Evolutionary conservation across 2,113 vertebrate species (phyloP).

Genomic region (Aramus guarauna): DNA sequence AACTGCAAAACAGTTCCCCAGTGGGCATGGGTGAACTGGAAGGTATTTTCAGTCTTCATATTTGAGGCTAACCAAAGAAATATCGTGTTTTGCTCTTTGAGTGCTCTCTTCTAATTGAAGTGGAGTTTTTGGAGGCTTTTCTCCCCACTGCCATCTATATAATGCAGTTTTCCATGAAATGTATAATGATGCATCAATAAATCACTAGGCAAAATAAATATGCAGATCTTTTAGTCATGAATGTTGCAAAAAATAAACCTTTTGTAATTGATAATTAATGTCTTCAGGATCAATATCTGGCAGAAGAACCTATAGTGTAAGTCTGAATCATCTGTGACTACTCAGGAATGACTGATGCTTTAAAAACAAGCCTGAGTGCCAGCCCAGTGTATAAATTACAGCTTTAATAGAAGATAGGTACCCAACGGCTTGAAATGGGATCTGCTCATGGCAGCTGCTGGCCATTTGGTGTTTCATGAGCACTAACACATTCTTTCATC

Average conservation of each 20-base stretch:
- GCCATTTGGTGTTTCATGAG: neutral
- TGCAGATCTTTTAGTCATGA: constrained; percentile 56
- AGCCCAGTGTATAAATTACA: constrained; percentile 70
- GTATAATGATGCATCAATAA: constrained; percentile 65
- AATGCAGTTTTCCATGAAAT: constrained; percentile 71
- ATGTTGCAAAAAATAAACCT: constrained; percentile 71
- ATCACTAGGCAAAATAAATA: constrained; percentile 77
- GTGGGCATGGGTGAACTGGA: neutral
- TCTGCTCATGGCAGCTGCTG: neutral
- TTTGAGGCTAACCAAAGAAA: constrained; percentile 46
- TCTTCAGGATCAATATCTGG: constrained; percentile 75
- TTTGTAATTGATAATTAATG: constrained; percentile 81
- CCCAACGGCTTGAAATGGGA: neutral
- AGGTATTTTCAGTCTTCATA: neutral
- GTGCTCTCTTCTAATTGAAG: constrained; percentile 60
- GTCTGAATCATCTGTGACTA: constrained; percentile 66
- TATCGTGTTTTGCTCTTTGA: constrained; percentile 19
- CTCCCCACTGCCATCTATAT: neutral
- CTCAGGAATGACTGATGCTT: constrained; percentile 68
- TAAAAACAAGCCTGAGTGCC: constrained; percentile 42
- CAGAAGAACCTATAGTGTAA: constrained; percentile 62
- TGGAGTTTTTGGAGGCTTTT: constrained; percentile 67
- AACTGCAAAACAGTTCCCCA: neutral
- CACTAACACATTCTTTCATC: neutral
- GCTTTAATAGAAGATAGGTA: constrained; percentile 32